Evolutionary conservation across 2,888 invertebrate species (phyloP).

Genomic region (Drosophila dives): DNA sequence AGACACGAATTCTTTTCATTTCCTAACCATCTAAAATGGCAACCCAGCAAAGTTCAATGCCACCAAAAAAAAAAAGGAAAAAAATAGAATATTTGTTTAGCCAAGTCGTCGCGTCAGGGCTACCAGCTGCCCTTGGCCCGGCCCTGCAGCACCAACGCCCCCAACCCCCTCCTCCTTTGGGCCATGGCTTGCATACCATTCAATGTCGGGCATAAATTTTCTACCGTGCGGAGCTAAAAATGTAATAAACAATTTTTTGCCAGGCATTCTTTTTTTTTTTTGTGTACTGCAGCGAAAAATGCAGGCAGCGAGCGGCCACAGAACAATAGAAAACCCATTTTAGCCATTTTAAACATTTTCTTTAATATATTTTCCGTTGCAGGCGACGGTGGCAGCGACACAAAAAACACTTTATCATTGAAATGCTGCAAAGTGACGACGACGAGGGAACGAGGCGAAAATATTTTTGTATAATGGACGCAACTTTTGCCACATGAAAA

Average conservation of each 20-base stretch:
- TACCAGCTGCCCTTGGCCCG: slow-evolving; percentile 56
- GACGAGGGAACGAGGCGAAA: slow-evolving; percentile 38
- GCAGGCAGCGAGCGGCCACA: slow-evolving; percentile 48
- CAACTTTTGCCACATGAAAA: slow-evolving; percentile 53
- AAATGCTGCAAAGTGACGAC: slow-evolving; percentile 61
- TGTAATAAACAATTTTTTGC: slow-evolving; percentile 68
- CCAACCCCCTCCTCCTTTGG: slow-evolving; percentile 4
- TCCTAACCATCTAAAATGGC: slow-evolving; percentile 29
- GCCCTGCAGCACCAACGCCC: slow-evolving; percentile 1
- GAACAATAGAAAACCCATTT: slow-evolving; percentile 67
- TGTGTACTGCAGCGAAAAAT: slow-evolving; percentile 31
- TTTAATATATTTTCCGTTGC: slow-evolving; percentile 63
- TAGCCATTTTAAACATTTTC: slow-evolving; percentile 70
- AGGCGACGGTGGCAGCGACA: slow-evolving; percentile 40
- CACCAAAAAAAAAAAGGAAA: slow-evolving; percentile 32
- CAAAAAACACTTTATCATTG: slow-evolving; percentile 68
- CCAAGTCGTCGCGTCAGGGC: slow-evolving; percentile 52
- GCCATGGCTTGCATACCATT: slow-evolving; percentile 57
- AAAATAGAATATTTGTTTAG: slow-evolving; percentile 54
- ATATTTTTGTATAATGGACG: slow-evolving; percentile 61
- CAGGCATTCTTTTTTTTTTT: slow-evolving; percentile 48
- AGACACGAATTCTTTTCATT: slow-evolving; percentile 24
- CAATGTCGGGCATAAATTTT: slow-evolving; percentile 69
- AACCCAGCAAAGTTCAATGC: slow-evolving; percentile 55
- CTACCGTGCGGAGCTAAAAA: slow-evolving; percentile 55